Percentiles rank a stretch among this genome's conserved stretches.
Conservation (phyloP, 2,797 vertebrate genomes). For the Pyrocephalus nanus region DNA sequence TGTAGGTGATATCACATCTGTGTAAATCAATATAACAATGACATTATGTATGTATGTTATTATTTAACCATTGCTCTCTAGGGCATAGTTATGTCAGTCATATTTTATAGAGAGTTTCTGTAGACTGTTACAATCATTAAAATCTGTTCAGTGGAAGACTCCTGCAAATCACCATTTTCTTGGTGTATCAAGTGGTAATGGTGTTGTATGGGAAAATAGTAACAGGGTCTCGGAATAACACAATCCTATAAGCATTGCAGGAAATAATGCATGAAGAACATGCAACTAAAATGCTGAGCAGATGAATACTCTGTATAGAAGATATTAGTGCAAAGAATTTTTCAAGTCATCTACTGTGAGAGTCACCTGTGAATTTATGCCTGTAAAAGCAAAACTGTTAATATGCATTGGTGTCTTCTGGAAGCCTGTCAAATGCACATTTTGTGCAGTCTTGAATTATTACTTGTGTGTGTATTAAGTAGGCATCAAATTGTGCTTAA, state of each 20-base stretch:
- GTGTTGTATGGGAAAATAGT: neutral
- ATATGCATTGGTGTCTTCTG: conserved; percentile 4
- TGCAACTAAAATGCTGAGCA: neutral
- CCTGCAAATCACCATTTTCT: conserved; percentile 6
- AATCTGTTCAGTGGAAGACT: neutral
- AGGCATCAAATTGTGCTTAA: conserved; percentile 50
- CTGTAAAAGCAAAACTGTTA: conserved; percentile 10
- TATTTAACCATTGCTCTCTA: conserved; percentile 53
- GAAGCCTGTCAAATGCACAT: conserved; percentile 17
- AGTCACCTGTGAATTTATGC: neutral
- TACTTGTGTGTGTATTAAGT: conserved; percentile 24
- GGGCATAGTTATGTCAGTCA: conserved; percentile 9
- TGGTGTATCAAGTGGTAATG: neutral
- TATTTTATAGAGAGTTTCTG: conserved; percentile 27
- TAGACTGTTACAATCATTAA: neutral
- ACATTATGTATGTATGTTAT: conserved; percentile 22
- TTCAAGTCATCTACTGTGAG: neutral
- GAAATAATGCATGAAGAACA: neutral
- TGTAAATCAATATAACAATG: conserved; percentile 51
- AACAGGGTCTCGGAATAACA: neutral
- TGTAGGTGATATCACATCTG: neutral
- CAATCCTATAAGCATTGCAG: neutral
- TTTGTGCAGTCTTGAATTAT: conserved; percentile 33
- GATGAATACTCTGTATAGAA: neutral
- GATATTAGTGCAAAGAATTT: neutral